Base-by-base conservation (phyloP, 2,113 vertebrate species). In the Oplegnathus fasciatus region DNA sequence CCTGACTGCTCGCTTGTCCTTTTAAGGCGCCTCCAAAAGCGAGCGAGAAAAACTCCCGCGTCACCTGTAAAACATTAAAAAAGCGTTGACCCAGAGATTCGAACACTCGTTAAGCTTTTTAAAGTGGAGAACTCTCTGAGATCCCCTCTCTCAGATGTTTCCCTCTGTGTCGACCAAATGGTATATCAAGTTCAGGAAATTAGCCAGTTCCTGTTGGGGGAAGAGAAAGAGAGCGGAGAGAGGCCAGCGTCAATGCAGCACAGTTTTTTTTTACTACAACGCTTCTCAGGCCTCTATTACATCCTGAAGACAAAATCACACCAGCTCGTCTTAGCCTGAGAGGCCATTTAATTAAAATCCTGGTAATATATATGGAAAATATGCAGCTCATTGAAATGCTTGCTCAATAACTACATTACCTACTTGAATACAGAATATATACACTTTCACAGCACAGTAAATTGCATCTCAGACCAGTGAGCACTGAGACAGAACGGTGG, bases 111-210 rank as follows among this genome's bases (percentile, higher is more conserved):
- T 94, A 93, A 79, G 86, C 77, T 37, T 85, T 90, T 88, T 86
- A 84, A 90, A 93, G 57, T 44, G 69, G 80, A 86, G 87, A 88
- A 79, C 72, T 91, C 80, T 82, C 85, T 22, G 86, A 91, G 85
- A 90, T 90, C 89, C 86, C 78, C 65, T 83, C 84, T 86, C 85
- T 92, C 88, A 93, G 92, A 95, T 92, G 88, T 93, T 90, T 90
- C 84, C 81, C 85, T 90, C 84, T 75, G 83, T 88, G 80, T 84
- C 82, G 52, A 91, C 88, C 92, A 86, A 95, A 92, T 91, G 89
- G 91, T 86, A 91, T 88, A 93, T 93, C 94, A 91, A 92, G 92
- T 94, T 94, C 93, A 95, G 95, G 95, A 96, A 95, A 95, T 95
- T 93, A 93, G 92, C 92, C 90, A 94, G 92, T 95, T 95, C 94